Percentiles rank a stretch among this genome's conserved stretches.
Conservation (phyloP, 2,113 vertebrate species). For the Amblyopsis rosae region DNA sequence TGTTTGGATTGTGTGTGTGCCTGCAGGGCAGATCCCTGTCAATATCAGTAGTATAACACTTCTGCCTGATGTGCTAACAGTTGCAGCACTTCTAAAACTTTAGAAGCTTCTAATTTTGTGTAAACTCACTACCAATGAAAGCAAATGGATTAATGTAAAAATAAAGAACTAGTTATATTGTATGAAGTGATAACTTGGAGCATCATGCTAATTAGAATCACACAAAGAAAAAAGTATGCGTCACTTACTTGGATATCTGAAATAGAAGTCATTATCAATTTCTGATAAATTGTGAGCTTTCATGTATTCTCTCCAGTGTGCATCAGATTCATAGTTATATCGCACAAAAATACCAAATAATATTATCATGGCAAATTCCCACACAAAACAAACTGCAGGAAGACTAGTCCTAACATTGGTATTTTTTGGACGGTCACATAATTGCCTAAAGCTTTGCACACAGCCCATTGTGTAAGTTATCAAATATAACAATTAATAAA, state of each 20-base stretch:
- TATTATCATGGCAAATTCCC: constrained; percentile 87
- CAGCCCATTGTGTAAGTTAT: constrained; percentile 63
- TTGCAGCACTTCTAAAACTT: too few relatives aligned
- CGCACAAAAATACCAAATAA: constrained; percentile 92
- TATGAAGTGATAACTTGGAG: too few relatives aligned
- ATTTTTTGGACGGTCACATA: constrained; percentile 75
- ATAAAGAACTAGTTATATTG: too few relatives aligned
- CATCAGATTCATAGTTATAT: constrained; percentile 76
- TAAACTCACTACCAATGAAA: too few relatives aligned
- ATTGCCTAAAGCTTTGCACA: constrained; percentile 58
- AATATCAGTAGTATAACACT: too few relatives aligned
- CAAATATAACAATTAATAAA: neutral
- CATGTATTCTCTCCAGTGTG: constrained; percentile 77
- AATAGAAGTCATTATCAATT: constrained; percentile 94
- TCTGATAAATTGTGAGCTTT: constrained; percentile 71
- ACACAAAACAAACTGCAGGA: constrained; percentile 83
- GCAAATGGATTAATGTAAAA: too few relatives aligned
- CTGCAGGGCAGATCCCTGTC: too few relatives aligned
- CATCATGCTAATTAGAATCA: too few relatives aligned
- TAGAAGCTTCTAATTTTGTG: too few relatives aligned
- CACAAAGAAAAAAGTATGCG: neutral
- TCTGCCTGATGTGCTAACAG: too few relatives aligned
- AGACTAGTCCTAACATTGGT: constrained; percentile 84
- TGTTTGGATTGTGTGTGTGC: too few relatives aligned
- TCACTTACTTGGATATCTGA: constrained; percentile 95